Base-by-base conservation (phyloP, 2,797 vertebrate genomes). In the Otolemur crassicaudatus region DNA sequence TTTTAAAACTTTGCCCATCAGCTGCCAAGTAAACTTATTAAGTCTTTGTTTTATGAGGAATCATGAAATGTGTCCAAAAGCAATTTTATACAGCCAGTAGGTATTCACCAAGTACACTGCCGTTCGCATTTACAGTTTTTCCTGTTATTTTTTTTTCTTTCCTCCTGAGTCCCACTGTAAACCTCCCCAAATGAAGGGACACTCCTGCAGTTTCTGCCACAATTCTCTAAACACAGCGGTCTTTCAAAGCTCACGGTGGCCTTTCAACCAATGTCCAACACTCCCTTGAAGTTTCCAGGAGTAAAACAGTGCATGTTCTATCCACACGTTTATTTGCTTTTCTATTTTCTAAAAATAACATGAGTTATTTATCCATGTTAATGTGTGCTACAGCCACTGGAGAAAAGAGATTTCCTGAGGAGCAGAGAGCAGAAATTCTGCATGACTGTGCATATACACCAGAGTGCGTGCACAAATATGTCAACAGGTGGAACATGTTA, bases 21-120 rank as follows among this genome's bases (percentile, higher is more conserved):
- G 97, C 97, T 98, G 97, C 98, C 98, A 98, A 98, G 93, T 93
- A 98, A 98, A 98, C 98, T 96, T 98, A 98, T 98, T 98, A 98
- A 98, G 97, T 89, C 96, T 98, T 98, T 98, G 97, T 98, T 99
- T 98, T 98, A 98, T 97, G 96, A 98, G 97, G 87, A 97, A 98
- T 96, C 96, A 97, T 98, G 98, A 98, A 98, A 98, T 58, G 89
- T 85, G 72, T 97, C 95, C 92, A 97, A 98, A 97, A 97, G 95
- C 84, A 96, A 98, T 98, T 98, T 98, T 97, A 97, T 96, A 95
- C 85, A 97, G 97, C 98, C 95, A 97, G 97, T 90, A 97, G 94
- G 79, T 91, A 97, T 91, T 93, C 97, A 96, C 95, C 95, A 97
- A 98, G 97, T 93, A 97, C 80, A 72, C 73, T 76, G n/a, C 79